Conservation (phyloP, 2,113 vertebrate genomes). For the Malurus melanocephalus region DNA sequence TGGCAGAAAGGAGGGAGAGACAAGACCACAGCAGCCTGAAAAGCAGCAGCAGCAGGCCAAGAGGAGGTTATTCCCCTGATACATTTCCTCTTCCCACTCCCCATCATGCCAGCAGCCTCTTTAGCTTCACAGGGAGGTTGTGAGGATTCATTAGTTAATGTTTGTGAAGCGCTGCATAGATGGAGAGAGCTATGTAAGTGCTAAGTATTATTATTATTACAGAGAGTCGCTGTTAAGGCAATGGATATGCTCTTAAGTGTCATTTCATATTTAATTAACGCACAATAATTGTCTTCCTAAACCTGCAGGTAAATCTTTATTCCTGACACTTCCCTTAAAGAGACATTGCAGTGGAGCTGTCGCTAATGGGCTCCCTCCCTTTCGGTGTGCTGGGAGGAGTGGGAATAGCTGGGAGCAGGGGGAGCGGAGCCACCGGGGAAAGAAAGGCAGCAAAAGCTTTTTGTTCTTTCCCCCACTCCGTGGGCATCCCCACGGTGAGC, state of each 20-base stretch:
- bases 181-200: conserved; percentile 53
- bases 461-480: neutral
- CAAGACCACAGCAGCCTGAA: neutral
- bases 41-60: neutral
- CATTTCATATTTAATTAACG: conserved; percentile 68
- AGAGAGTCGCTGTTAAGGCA: conserved; percentile 64
- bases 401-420: neutral
- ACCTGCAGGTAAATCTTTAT: conserved; percentile 60
- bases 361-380: conserved; percentile 3
- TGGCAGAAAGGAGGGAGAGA: neutral
- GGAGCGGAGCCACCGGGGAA: neutral
- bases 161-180: conserved; percentile 50
- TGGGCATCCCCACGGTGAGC: neutral
- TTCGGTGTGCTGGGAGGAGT: neutral
- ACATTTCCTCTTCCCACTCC: neutral
- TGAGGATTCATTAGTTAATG: conserved; percentile 67
- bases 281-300: conserved; percentile 63
- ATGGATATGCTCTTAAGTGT: conserved; percentile 71
- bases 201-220: conserved; percentile 69
- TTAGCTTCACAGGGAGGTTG: neutral
- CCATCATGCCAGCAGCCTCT: neutral
- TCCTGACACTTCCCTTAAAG: conserved; percentile 58
- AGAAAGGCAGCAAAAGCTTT: neutral
- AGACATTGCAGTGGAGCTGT: neutral
- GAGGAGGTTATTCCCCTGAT: conserved; percentile 2